These are phyloP conservation scores for Brachyhypopomus gauderio DNA, from an alignment of 2,113 vertebrate species.

Conservation along the genomic window DNA sequence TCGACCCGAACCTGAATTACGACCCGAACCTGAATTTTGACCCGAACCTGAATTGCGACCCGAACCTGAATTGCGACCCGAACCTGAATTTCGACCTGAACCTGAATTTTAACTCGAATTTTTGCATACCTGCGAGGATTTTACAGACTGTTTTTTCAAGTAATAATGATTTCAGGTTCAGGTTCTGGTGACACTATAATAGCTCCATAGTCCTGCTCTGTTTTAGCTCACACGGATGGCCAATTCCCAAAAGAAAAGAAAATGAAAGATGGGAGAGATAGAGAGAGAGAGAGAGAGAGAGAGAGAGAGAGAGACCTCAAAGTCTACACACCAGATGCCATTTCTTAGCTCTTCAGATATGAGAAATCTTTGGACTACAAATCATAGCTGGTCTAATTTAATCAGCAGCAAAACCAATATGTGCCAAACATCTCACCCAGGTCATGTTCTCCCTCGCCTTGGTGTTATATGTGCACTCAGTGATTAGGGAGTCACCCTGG, in stretches of 20 bases:
- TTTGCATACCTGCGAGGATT: no score
- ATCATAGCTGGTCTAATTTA: background rate
- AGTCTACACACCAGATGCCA: background rate
- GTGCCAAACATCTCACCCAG: constrained; percentile 78
- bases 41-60: no score
- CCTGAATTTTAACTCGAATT: no score
- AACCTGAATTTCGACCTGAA: no score
- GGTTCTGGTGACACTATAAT: no score
- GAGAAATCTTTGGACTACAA: background rate
- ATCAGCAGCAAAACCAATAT: background rate
- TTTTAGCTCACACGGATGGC: background rate
- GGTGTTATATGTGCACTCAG: constrained; percentile 86
- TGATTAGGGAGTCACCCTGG: constrained; percentile 85
- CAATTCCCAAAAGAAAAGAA: background rate
- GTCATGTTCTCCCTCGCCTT: constrained; percentile 81
- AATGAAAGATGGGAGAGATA: background rate
- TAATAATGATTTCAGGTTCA: no score
- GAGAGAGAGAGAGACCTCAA: background rate
- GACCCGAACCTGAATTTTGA: no score
- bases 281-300: background rate
- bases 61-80: no score
- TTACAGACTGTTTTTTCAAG: no score
- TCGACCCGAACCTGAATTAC: no score
- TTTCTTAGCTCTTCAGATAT: background rate
- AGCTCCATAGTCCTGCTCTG: background rate